These are phyloP conservation scores for Cephus pygmeus DNA, from an alignment of 2,888 invertebrate species.

Conservation along the genomic window DNA sequence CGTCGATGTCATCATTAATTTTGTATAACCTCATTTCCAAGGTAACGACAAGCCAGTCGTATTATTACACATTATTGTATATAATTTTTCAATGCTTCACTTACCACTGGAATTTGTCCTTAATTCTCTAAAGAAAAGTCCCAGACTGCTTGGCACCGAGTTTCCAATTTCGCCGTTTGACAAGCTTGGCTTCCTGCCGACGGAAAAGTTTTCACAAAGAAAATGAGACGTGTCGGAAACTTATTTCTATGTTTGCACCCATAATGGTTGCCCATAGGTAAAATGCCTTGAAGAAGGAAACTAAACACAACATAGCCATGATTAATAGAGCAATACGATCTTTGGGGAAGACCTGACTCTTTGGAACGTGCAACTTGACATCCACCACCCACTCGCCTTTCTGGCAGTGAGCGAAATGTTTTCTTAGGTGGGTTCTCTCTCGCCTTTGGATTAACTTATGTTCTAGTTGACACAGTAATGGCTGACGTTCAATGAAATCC, in stretches of 20 bases:
- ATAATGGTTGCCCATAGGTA: neutral
- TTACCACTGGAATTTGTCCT: neutral
- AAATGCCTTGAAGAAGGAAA: constrained; percentile 30
- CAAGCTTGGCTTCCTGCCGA: constrained; percentile 38
- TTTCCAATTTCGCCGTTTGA: constrained; percentile 36
- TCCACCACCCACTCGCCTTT: constrained; percentile 16
- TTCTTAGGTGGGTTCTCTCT: constrained; percentile 41
- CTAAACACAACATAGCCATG: constrained; percentile 38
- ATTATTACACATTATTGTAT: neutral
- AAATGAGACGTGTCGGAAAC: neutral
- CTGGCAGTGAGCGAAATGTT: constrained; percentile 29
- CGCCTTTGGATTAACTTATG: constrained; percentile 38
- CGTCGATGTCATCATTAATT: neutral
- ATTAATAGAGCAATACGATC: constrained; percentile 37
- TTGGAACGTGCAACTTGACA: constrained; percentile 16
- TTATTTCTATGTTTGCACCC: neutral
- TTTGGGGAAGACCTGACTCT: constrained; percentile 3
- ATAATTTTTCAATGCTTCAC: neutral
- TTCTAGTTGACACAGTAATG: constrained; percentile 35
- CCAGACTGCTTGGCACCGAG: constrained; percentile 39
- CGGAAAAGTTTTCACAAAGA: neutral
- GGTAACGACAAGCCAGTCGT: neutral
- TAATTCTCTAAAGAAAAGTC: neutral
- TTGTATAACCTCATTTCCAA: neutral
- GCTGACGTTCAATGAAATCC: constrained; percentile 18